Evolutionary conservation across 2,888 invertebrate genomes (phyloP), one percentile per base, ranked within the genome.

Genomic region (Cryptocheilus praepositus): DNA sequence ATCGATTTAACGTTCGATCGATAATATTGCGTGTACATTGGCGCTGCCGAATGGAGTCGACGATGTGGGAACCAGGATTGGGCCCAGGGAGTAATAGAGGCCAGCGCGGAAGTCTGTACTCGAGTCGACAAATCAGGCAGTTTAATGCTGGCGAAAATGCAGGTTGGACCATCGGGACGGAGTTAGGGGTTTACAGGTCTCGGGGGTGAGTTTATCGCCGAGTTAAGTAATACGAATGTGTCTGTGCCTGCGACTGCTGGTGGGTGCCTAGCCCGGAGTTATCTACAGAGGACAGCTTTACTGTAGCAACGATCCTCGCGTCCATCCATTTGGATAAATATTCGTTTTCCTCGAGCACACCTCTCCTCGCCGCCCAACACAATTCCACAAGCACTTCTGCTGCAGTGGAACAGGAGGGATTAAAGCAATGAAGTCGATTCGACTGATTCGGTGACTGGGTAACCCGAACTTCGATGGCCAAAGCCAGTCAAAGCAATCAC

Each of bases 141-240:
- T 81, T 84, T 83, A 84, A 76, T 72, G 73, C 75, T 63, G 65
- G 77, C 68, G 82, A 81, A 81, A 84, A 82, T 82, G 79, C 81
- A 78, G 80, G 73, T 75, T 80, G 74, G 72, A 64, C 78, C 71
- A 73, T 70, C 61, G 69, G 59, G 71, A 77, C 77, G 77, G 74
- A 80, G 82, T 81, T 81, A 78, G 77, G 80, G 80, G 83, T 81
- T 83, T 81, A 79, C 84, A 82, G 79, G 80, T 80, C 81, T 80
- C 80, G 73, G 77, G 84, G 80, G 83, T 79, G 85, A 85, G 90
- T 90, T 90, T 90, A 90, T 90, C 89, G 90, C 86, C 85, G 85
- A 85, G 87, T 89, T 90, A 90, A 90, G 90, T 90, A 90, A 90
- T 90, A 90, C 89, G 89, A 90, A 90, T 90, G 89, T 81, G 85